Percentiles rank a stretch among this genome's conserved stretches.
These are phyloP conservation scores for Geophilus truncorum DNA, from an alignment of 2,888 invertebrate species.

Conservation along the genomic window DNA sequence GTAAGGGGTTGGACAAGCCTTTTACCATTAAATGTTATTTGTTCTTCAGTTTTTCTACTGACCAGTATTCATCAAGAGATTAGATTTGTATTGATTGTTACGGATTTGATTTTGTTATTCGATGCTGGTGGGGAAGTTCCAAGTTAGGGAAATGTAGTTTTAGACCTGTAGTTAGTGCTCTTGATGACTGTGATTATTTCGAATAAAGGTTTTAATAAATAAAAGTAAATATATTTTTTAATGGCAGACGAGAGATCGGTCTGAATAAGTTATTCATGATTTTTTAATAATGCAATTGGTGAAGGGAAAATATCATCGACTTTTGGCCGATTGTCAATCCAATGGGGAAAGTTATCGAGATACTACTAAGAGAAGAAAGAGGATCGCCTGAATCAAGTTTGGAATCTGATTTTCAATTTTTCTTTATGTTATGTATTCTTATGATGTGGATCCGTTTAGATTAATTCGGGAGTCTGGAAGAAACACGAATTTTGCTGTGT, in stretches of 20 bases:
- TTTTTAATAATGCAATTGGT: conserved; percentile 73
- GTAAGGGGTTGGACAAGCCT: too few relatives aligned
- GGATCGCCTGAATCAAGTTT: conserved; percentile 62
- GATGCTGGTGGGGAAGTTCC: too few relatives aligned
- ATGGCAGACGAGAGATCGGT: conserved; percentile 52
- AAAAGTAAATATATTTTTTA: background rate
- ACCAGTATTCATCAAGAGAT: too few relatives aligned
- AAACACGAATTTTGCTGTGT: conserved; percentile 75
- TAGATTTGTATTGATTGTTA: too few relatives aligned
- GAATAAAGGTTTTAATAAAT: background rate
- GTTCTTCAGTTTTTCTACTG: too few relatives aligned
- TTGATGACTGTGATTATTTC: conserved; percentile 50
- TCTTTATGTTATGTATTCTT: too few relatives aligned
- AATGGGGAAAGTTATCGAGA: conserved; percentile 61
- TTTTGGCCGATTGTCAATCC: conserved; percentile 79
- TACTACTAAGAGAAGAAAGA: conserved; percentile 59
- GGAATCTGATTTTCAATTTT: too few relatives aligned
- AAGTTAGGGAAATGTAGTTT: too few relatives aligned
- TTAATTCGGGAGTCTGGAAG: conserved; percentile 71
- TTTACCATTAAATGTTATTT: too few relatives aligned
- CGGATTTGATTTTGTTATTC: too few relatives aligned
- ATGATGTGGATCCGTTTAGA: too few relatives aligned
- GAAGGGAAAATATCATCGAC: conserved; percentile 78
- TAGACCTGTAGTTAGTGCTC: conserved; percentile 73
- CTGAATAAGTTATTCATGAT: conserved; percentile 76